Percentiles rank a stretch among this genome's conserved stretches.
Evolutionary conservation across 1,140 invertebrate genomes (phyloP).

Genomic region (Brachionus rotundiformis): DNA sequence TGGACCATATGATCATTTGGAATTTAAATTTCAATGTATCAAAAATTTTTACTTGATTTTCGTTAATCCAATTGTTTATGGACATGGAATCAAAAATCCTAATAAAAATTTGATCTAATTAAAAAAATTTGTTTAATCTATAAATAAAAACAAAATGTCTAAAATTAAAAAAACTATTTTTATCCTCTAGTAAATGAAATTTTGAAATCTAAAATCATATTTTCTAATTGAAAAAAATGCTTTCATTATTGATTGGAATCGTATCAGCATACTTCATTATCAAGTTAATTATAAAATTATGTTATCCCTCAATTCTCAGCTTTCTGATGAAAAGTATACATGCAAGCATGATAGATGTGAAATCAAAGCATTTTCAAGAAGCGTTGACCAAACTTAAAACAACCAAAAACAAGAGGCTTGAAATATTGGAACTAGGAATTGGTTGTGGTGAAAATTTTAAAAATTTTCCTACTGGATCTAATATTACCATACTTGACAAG

Average conservation of each 20-base stretch:
- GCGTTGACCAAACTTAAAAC: not conserved
- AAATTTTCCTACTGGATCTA: slow-evolving; percentile 15
- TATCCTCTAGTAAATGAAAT: not conserved
- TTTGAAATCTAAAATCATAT: not conserved
- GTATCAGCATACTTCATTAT: not conserved
- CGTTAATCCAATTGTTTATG: slow-evolving; percentile 28
- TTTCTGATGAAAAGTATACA: slow-evolving; percentile 48
- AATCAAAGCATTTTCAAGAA: slow-evolving; percentile 28
- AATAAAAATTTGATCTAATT: not conserved
- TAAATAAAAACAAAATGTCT: not conserved
- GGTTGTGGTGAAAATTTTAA: slow-evolving; percentile 46
- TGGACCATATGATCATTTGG: not conserved
- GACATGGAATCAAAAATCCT: not conserved
- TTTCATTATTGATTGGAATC: not conserved
- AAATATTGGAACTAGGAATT: slow-evolving; percentile 50
- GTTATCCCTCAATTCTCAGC: not conserved
- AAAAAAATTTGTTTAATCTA: not conserved
- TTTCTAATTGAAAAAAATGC: slow-evolving; percentile 1
- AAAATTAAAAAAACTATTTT: not conserved
- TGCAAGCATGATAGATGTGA: not conserved
- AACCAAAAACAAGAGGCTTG: not conserved
- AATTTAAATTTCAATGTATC: not conserved
- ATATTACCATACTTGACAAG: slow-evolving; percentile 31
- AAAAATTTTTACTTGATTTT: not conserved
- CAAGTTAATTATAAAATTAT: not conserved